A percentile compares a stretch with the other conserved stretches of the same genome.
phyloP scores from a whole-genome alignment of 1,140 invertebrate genomes.

The Cotesia chilonis region DNA sequence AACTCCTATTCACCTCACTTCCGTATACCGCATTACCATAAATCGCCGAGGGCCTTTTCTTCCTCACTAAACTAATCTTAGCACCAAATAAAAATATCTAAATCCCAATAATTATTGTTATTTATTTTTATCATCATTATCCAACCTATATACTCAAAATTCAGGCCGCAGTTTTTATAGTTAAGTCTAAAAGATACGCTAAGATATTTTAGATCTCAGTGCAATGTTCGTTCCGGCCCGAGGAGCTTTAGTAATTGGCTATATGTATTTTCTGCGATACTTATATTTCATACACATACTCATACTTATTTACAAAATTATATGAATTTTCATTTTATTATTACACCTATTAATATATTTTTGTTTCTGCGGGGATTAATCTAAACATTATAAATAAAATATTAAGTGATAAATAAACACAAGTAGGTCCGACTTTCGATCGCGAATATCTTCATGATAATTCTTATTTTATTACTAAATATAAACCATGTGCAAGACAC shows the following conservation, averaged over 20 bases:
- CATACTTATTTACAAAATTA: too few species aligned
- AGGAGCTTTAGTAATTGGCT: slow-evolving; percentile 54
- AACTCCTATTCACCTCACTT: neutral
- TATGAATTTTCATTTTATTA: neutral
- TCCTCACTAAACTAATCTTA: too few species aligned
- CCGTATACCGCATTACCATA: neutral
- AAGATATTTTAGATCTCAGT: slow-evolving; percentile 46
- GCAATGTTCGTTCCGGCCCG: slow-evolving; percentile 63
- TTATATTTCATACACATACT: too few species aligned
- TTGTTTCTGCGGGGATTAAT: too few species aligned
- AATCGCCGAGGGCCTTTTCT: too few species aligned
- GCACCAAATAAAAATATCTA: too few species aligned
- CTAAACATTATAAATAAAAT: neutral
- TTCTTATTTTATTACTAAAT: neutral
- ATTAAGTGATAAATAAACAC: slow-evolving; percentile 7
- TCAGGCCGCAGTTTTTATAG: neutral
- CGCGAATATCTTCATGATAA: slow-evolving; percentile 3
- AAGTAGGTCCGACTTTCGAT: slow-evolving; percentile 26
- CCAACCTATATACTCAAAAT: neutral
- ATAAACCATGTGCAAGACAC: slow-evolving; percentile 9
- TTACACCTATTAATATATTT: too few species aligned
- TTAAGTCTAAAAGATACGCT: slow-evolving; percentile 37
- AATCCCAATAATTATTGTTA: too few species aligned
- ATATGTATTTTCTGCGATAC: neutral
- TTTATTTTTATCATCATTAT: too few species aligned